Evolutionary conservation across 2,797 vertebrate species (phyloP).

Genomic region (Trachurus trachurus): DNA sequence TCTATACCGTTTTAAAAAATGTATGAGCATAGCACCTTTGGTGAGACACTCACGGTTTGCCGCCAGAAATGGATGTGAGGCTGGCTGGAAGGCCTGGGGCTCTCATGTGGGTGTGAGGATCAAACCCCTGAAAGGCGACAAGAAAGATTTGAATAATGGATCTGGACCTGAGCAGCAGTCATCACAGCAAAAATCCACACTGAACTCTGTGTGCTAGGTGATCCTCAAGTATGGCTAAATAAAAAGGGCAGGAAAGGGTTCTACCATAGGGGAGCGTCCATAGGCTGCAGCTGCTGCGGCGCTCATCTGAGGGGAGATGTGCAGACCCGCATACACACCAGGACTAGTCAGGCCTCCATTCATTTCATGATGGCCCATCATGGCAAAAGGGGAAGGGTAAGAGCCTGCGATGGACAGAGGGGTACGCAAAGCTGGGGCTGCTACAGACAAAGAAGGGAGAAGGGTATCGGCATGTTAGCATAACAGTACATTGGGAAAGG

Average conservation of each 20-base stretch:
- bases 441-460: constrained; percentile 62
- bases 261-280: constrained; percentile 94
- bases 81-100: constrained; percentile 97
- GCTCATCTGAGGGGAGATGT: constrained; percentile 99
- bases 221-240: constrained; percentile 7
- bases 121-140: constrained; percentile 89
- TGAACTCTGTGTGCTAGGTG: neutral
- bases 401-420: constrained; percentile 97
- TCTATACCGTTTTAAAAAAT: constrained; percentile 3
- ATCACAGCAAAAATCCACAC: constrained; percentile 27
- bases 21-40: neutral
- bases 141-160: constrained; percentile 33
- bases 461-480: constrained; percentile 38
- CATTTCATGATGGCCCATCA: constrained; percentile 97
- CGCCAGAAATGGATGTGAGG: constrained; percentile 97
- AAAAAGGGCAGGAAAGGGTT: neutral
- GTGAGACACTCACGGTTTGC: constrained; percentile 94
- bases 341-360: constrained; percentile 96
- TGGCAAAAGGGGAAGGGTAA: constrained; percentile 96
- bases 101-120: constrained; percentile 98
- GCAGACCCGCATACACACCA: constrained; percentile 95
- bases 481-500: constrained; percentile 15
- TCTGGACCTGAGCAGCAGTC: neutral
- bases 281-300: constrained; percentile 95
- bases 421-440: constrained; percentile 93